phyloP scores from a whole-genome alignment of 2,888 invertebrate genomes.

The Leptinotarsa haldemani region DNA sequence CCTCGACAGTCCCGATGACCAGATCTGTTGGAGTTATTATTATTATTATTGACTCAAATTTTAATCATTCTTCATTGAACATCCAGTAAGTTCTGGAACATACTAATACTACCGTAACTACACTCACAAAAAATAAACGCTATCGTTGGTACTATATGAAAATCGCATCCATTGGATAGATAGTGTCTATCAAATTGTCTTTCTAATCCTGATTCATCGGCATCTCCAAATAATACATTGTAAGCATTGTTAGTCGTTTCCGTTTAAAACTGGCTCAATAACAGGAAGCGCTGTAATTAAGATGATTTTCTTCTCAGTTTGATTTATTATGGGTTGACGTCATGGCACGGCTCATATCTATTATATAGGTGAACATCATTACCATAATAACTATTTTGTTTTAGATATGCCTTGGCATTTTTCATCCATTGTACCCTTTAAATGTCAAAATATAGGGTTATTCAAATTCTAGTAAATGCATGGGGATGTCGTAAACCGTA shows the following conservation, averaged over 20 bases:
- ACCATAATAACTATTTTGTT: slow-evolving; percentile 41
- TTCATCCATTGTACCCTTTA: neutral
- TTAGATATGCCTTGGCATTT: slow-evolving; percentile 28
- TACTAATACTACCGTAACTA: no score
- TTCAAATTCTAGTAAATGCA: no score
- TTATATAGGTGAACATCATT: slow-evolving; percentile 47
- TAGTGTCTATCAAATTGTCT: neutral
- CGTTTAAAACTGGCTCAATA: slow-evolving; percentile 48
- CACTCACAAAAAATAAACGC: no score
- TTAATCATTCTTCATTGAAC: no score
- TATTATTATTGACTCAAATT: no score
- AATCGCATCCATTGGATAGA: neutral
- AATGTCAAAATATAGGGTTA: neutral
- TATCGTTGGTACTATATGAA: no score
- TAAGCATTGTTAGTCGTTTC: slow-evolving; percentile 48
- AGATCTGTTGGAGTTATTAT: no score
- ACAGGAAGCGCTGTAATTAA: slow-evolving; percentile 53
- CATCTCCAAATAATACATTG: neutral
- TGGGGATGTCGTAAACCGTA: no score
- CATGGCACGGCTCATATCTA: slow-evolving; percentile 47
- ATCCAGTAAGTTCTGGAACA: no score
- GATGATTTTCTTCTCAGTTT: slow-evolving; percentile 53
- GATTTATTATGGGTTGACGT: slow-evolving; percentile 50
- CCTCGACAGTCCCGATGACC: no score
- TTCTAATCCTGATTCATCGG: neutral